phyloP scores from a whole-genome alignment of 2,888 invertebrate genomes.

The Spilarctia lutea region DNA sequence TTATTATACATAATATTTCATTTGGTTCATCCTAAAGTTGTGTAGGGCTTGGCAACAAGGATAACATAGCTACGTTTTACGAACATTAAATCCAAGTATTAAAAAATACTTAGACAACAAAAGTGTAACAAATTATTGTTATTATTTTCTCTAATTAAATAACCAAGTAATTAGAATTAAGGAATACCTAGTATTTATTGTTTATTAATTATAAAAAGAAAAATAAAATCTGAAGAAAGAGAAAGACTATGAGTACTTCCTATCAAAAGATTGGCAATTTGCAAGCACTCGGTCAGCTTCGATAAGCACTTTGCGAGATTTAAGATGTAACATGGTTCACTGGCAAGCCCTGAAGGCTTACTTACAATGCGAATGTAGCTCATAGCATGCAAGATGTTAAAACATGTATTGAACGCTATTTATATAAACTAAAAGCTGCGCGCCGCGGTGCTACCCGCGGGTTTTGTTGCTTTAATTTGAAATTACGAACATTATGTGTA shows the following conservation, averaged over 20 bases:
- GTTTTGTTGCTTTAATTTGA: too few relatives aligned
- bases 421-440: constrained; percentile 24
- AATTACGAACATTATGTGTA: too few relatives aligned
- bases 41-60: background rate
- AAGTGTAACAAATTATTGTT: background rate
- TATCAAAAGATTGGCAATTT: constrained; percentile 42
- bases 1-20: background rate
- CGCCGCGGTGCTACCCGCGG: too few relatives aligned
- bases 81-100: background rate
- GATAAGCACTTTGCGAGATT: constrained; percentile 48
- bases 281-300: constrained; percentile 29
- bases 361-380: constrained; percentile 46
- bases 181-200: background rate
- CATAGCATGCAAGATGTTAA: constrained; percentile 48
- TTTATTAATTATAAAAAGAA: constrained; percentile 27
- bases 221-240: background rate
- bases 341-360: constrained; percentile 47
- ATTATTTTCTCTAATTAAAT: background rate
- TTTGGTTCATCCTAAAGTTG: background rate
- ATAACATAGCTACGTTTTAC: background rate
- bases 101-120: background rate
- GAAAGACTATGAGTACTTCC: constrained; percentile 23
- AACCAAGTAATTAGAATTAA: background rate
- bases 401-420: constrained; percentile 48
- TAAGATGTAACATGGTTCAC: constrained; percentile 45